phyloP scores from a whole-genome alignment of 2,113 vertebrate genomes.

The Hypanus sabinus region DNA sequence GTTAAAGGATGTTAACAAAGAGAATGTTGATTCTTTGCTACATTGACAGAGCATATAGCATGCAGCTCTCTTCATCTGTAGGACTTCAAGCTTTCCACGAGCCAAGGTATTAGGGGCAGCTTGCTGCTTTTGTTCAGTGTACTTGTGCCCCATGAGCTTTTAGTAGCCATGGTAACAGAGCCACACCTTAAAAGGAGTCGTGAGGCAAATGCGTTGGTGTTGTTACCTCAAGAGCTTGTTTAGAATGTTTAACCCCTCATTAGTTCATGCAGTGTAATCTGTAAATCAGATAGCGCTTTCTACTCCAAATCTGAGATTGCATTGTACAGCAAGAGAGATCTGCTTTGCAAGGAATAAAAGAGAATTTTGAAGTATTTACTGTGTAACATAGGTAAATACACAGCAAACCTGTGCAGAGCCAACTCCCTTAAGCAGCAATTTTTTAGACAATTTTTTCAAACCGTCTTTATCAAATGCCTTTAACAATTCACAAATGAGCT shows the following conservation, averaged over 20 bases:
- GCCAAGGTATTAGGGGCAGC: background rate
- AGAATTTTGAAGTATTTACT: background rate
- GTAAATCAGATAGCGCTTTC: background rate
- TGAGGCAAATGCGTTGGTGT: background rate
- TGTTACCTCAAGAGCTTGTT: background rate
- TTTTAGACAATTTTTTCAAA: too few relatives aligned
- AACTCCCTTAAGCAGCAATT: too few relatives aligned
- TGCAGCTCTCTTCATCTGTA: background rate
- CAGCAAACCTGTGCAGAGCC: background rate
- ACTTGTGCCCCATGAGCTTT: background rate
- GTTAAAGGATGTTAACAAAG: background rate
- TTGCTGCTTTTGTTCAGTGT: background rate
- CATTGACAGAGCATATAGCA: background rate
- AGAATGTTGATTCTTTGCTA: background rate
- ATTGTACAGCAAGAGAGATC: background rate
- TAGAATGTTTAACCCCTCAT: background rate
- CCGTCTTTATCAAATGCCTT: background rate
- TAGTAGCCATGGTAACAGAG: constrained; percentile 26
- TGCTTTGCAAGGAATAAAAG: background rate
- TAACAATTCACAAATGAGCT: background rate
- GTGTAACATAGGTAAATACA: background rate
- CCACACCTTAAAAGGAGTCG: constrained; percentile 30
- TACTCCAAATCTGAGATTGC: background rate
- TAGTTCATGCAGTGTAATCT: background rate
- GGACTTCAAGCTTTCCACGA: background rate